Evolutionary conservation across 2,113 vertebrate genomes (phyloP), one percentile per base, ranked within the genome.

Genomic region (Epinephelus cyanopodus): DNA sequence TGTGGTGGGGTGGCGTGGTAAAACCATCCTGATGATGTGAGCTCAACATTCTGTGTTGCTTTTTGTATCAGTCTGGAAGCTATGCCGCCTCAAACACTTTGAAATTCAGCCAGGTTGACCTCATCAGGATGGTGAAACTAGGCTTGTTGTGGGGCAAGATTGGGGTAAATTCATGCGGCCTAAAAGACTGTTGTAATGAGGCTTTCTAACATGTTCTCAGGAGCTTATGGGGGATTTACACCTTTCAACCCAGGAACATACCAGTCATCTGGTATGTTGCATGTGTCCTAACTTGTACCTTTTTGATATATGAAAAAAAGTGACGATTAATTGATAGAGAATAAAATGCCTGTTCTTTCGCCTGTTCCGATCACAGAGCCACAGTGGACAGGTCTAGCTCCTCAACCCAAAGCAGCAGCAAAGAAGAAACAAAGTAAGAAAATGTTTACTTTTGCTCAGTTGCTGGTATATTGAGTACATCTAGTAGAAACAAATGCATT

Each of bases 371-470:
- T 73, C 47, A 74, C 70, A 91, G 91, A 61, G 5, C 0, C 0
- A 1, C 53, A 58, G 2, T 21, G 27, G 61, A 4, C 78, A 29
- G 87, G 78, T 60, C 63, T 69, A 6, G 71, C 27, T 57, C 5
- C 75, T 17, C 54, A 67, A 0, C 14, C 45, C 47, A 87, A 77
- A 80, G 13, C 21, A 2, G 76, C 0, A 48, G 19, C 39, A 8
- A 93, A 82, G 72, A 90, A 88, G 86, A 95, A 77, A 61, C 63
- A 0, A 57, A 91, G 94, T 94, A 86, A 79, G 83, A 69, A 65
- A 54, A 29, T 12, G 0, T 19, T 2, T 5, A 4, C 21, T 66
- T 19, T 52, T 52, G 45, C 2, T 53, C 0, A 3, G 14, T 8
- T 18, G 1, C 19, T 5, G 57, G 37, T 57, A 33, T 6, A n/a